Evolutionary conservation across 2,797 vertebrate species (phyloP).

Genomic region (Emys orbicularis): DNA sequence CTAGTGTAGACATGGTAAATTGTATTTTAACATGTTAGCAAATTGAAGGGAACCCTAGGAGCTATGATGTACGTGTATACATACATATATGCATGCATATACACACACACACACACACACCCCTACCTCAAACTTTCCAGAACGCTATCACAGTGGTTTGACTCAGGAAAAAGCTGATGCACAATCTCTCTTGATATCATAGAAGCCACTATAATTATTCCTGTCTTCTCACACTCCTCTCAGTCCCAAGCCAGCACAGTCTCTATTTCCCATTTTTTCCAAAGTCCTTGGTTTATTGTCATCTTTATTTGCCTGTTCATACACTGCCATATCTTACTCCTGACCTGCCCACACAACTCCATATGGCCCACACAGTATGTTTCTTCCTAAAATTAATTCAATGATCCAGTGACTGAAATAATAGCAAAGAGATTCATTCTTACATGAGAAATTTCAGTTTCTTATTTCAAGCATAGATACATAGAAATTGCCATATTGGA

Average conservation of each 20-base stretch:
- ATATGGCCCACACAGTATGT: background rate
- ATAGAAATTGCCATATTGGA: background rate
- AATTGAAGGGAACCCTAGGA: background rate
- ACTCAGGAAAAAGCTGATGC: slow-evolving; percentile 19
- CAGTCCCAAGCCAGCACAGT: background rate
- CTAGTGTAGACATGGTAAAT: background rate
- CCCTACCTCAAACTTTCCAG: background rate
- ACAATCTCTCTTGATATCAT: background rate
- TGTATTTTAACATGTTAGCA: background rate
- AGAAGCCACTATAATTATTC: background rate
- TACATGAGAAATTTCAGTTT: slow-evolving; percentile 29
- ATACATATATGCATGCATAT: background rate
- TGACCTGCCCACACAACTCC: slow-evolving; percentile 22
- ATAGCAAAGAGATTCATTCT: background rate
- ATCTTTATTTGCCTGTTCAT: slow-evolving; percentile 50
- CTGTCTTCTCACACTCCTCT: background rate
- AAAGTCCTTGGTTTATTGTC: background rate
- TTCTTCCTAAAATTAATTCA: slow-evolving; percentile 17
- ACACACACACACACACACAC: background rate
- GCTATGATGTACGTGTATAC: background rate
- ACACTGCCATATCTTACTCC: background rate
- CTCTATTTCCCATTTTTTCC: slow-evolving; percentile 10
- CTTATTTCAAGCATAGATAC: slow-evolving; percentile 24
- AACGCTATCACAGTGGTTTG: slow-evolving; percentile 32
- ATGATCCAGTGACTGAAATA: background rate